Evolutionary conservation across 2,113 vertebrate species (phyloP).

Genomic region (Silurus glanis): DNA sequence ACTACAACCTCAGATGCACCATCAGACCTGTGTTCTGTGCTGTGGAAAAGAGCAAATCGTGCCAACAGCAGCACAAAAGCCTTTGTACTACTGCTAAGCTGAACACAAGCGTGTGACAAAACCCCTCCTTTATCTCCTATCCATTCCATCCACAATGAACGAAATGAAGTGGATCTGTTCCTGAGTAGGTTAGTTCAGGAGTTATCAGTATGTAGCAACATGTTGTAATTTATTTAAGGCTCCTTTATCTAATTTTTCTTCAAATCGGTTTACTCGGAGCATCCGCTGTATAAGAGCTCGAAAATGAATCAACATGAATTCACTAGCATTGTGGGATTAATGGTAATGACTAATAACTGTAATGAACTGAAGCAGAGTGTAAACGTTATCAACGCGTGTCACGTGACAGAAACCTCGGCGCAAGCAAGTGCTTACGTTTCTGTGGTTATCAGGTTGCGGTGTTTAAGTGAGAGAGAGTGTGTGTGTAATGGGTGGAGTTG

Average conservation of each 20-base stretch:
- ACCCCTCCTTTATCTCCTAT: too few species aligned
- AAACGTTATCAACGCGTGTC: background rate
- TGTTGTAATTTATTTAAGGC: background rate
- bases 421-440: background rate
- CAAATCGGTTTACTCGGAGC: too few species aligned
- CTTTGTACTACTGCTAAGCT: background rate
- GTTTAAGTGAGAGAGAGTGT: background rate
- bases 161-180: background rate
- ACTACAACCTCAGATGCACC: background rate
- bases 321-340: background rate
- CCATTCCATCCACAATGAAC: background rate
- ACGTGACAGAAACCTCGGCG: background rate
- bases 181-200: background rate
- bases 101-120: too few species aligned
- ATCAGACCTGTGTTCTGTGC: background rate
- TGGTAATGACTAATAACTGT: too few species aligned
- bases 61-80: background rate
- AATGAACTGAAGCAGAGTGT: background rate
- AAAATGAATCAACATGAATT: background rate
- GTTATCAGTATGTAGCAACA: background rate
- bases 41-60: too few species aligned
- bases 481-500: conserved; percentile 2
- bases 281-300: background rate
- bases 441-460: background rate
- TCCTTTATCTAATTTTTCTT: background rate